Conservation (phyloP, 1,140 invertebrate species). For the Drosophila sucinea region DNA sequence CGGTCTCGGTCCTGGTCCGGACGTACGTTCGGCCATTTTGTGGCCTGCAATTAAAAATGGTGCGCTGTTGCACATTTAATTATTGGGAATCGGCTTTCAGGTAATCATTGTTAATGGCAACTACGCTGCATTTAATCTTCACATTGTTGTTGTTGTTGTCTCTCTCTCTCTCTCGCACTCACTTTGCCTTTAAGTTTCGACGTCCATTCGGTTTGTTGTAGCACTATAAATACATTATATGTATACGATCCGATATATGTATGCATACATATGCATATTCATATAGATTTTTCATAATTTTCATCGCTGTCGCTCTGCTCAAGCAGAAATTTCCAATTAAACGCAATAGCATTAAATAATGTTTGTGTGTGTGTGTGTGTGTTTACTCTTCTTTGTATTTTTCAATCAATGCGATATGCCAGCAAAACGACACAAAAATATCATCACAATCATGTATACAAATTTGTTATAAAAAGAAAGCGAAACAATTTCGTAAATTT, state of each 20-base stretch:
- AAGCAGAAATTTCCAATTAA: conserved; percentile 69
- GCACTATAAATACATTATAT: conserved; percentile 26
- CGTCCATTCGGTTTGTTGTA: conserved; percentile 23
- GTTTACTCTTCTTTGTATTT: conserved; percentile 34
- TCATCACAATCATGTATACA: conserved; percentile 8
- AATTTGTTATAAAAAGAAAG: conserved; percentile 24
- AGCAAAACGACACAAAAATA: conserved; percentile 14
- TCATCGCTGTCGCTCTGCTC: conserved; percentile 45
- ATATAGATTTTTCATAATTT: conserved; percentile 69
- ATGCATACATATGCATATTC: conserved; percentile 23
- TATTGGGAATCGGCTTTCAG: conserved; percentile 81
- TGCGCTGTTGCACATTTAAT: conserved; percentile 81
- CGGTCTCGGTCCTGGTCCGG: conserved; percentile 21
- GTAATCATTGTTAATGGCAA: conserved; percentile 81
- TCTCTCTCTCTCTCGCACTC: conserved; percentile 16
- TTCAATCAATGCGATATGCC: conserved; percentile 59
- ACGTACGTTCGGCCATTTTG: conserved; percentile 60
- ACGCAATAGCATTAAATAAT: conserved; percentile 62
- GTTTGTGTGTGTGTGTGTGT: conserved; percentile 1
- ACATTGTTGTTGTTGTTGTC: conserved; percentile 43
- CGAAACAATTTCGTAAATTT: not conserved
- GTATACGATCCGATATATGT: conserved; percentile 23
- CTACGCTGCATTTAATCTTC: conserved; percentile 78
- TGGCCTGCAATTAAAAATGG: conserved; percentile 78
- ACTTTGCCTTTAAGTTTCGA: conserved; percentile 56